These are phyloP conservation scores for Propithecus deckenii DNA, from an alignment of 2,797 vertebrate genomes.

Conservation along the genomic window DNA sequence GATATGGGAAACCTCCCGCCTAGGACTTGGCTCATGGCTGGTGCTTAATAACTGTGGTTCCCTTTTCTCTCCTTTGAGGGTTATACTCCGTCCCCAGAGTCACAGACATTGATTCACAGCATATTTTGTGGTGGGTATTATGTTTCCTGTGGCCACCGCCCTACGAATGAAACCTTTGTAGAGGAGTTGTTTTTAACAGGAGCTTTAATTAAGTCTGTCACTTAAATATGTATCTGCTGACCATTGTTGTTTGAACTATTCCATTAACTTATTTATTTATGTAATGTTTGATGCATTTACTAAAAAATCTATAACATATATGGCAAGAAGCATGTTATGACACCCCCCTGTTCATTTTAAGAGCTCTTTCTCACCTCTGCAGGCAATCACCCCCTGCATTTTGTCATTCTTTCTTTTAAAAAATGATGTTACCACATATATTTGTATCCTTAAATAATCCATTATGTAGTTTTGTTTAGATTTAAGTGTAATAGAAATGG, in stretches of 20 bases:
- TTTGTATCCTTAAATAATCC: not conserved
- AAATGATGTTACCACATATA: not conserved
- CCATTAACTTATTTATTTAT: constrained; percentile 13
- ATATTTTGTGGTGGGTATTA: not conserved
- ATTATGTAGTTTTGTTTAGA: not conserved
- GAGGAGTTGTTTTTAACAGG: not conserved
- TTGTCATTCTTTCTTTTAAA: not conserved
- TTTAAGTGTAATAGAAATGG: not conserved
- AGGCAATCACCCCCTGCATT: not conserved
- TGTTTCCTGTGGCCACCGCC: not conserved
- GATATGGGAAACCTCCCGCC: not conserved
- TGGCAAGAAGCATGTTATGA: not conserved
- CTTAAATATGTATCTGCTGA: not conserved
- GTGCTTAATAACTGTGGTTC: not conserved
- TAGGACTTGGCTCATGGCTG: not conserved
- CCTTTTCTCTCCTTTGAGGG: not conserved
- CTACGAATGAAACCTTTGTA: not conserved
- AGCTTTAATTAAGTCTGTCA: not conserved
- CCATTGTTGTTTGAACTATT: not conserved
- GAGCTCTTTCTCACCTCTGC: not conserved
- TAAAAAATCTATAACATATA: not conserved
- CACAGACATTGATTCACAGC: not conserved
- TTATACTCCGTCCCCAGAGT: not conserved
- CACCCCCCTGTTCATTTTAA: not conserved
- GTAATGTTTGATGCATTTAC: not conserved